phyloP scores from a whole-genome alignment of 2,888 invertebrate genomes.

The Pachymerium ferrugineum region DNA sequence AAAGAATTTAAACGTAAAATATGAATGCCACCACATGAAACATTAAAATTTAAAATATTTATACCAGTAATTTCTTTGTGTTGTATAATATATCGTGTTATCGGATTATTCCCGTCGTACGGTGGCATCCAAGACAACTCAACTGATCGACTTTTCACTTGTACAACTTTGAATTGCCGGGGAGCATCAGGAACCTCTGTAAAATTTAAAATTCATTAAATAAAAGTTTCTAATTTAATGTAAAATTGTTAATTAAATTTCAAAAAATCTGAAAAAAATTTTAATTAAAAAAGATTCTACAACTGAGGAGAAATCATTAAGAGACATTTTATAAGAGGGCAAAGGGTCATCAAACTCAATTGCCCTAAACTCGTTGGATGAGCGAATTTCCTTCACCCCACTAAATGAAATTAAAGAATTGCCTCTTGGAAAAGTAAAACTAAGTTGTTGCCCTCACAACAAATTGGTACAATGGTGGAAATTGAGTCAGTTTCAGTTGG shows the following conservation, averaged over 20 bases:
- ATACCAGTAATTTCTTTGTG: slow-evolving; percentile 50
- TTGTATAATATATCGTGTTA: slow-evolving; percentile 82
- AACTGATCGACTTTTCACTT: slow-evolving; percentile 84
- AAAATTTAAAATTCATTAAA: no score
- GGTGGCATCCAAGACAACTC: slow-evolving; percentile 89
- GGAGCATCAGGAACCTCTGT: slow-evolving; percentile 55
- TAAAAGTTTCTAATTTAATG: no score
- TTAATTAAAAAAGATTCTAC: neutral
- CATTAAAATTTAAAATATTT: neutral
- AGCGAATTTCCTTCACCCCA: no score
- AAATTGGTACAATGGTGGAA: neutral
- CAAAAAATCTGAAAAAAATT: neutral
- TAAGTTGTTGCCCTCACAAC: no score
- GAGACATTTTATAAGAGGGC: no score
- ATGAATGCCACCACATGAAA: neutral
- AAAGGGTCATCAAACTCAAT: no score
- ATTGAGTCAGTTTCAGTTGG: neutral
- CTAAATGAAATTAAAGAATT: no score
- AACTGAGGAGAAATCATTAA: no score
- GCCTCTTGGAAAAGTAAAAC: neutral
- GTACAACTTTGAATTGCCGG: slow-evolving; percentile 77
- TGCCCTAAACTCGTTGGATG: no score
- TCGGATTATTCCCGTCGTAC: slow-evolving; percentile 84
- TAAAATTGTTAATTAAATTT: no score
- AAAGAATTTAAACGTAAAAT: neutral